Evolutionary conservation across 2,113 vertebrate species (phyloP), one percentile per base, ranked within the genome.

Genomic region (Parus major): DNA sequence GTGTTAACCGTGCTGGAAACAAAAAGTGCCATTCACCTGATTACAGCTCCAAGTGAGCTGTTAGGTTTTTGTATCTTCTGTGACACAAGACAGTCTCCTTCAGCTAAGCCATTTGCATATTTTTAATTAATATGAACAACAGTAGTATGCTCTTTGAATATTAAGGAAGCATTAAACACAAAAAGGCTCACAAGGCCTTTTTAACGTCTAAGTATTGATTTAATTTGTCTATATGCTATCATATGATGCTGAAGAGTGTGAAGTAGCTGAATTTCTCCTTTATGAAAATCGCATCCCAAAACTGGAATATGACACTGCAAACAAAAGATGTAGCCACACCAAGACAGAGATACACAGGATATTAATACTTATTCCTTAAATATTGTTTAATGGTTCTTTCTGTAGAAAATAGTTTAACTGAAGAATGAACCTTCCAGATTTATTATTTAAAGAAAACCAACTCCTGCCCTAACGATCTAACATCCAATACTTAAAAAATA

Each of bases 91-190:
- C 29, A 53, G 41, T 36, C 56, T 94, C 76, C 71, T 94, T 92
- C 72, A 90, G 64, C 68, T 86, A 66, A 61, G 7, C 5, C 0
- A 86, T 95, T 92, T 92, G 72, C 94, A 91, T 83, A 88, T 63
- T 83, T 86, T 88, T 92, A 94, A 93, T 93, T 93, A 93, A 81
- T 46, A 77, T n/a, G 55, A 95, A 92, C 39, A 94, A 47, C 24
- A 63, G 49, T 59, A 71, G 41, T 36, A 90, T 56, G 82, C 29
- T 83, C 77, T 77, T n/a, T 59, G 76, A 96, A 88, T 88, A 84
- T 47, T 68, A 71, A 87, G 17, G 29, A 87, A 88, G 73, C 7
- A 31, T 16, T 85, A 84, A 81, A 82, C 50, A 80, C 49, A 75
- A 82, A 64, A 87, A 89, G 9, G 72, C 25, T 77, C 11, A 20